A percentile compares a stretch with the other conserved stretches of the same genome.
These are phyloP conservation scores for Amyelois transitella DNA, from an alignment of 1,140 invertebrate genomes.

Conservation along the genomic window DNA sequence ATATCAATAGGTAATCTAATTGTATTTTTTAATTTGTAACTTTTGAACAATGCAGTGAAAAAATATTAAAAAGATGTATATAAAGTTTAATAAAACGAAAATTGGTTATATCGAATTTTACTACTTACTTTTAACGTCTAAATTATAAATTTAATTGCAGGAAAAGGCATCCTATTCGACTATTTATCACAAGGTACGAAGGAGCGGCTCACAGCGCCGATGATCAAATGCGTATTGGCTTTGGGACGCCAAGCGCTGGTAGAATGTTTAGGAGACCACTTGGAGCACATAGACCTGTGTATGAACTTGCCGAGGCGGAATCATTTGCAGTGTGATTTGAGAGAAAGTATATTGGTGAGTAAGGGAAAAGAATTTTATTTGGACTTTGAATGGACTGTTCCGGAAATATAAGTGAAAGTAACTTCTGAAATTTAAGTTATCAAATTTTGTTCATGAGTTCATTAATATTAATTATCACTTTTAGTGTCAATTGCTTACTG, in stretches of 20 bases:
- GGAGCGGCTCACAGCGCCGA: constrained; percentile 58
- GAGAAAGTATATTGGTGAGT: constrained; percentile 59
- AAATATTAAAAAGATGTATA: not conserved
- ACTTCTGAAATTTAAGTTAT: no score
- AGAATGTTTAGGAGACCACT: constrained; percentile 47
- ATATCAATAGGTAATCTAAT: constrained; percentile 53
- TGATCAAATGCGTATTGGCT: constrained; percentile 66
- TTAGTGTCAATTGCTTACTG: no score
- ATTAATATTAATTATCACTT: no score
- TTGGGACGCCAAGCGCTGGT: constrained; percentile 53
- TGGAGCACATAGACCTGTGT: constrained; percentile 53
- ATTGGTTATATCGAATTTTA: no score
- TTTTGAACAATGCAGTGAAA: not conserved
- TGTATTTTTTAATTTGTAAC: constrained; percentile 1
- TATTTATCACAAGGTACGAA: constrained; percentile 63
- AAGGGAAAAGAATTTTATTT: no score
- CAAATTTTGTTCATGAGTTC: no score
- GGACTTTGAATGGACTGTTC: no score
- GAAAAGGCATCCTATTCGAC: constrained; percentile 64
- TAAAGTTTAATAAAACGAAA: no score
- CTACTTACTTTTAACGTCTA: not conserved
- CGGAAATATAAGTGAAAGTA: no score
- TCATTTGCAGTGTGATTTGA: constrained; percentile 31
- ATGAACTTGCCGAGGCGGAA: constrained; percentile 32
- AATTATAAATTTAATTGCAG: constrained; percentile 24